Evolutionary conservation across 2,888 invertebrate genomes (phyloP), one percentile per base, ranked within the genome.

Genomic region (Halictus ligatus): DNA sequence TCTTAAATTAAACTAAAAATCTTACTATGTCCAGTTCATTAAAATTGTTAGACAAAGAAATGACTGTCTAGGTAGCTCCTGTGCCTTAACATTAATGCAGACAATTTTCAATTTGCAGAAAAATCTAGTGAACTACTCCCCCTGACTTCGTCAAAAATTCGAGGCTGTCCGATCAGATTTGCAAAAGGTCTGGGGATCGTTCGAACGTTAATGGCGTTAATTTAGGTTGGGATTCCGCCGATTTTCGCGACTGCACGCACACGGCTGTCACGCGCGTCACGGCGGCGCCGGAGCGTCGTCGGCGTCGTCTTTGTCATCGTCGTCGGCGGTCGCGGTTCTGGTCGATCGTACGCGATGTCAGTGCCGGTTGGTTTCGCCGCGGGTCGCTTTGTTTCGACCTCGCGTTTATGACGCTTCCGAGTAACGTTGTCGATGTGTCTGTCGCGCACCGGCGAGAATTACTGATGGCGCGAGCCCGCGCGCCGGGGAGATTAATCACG

Each of bases 401-500:
- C 81, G 87, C 88, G 81, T 88, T 86, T 87, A 87, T 78, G 91
- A 89, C 82, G 88, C 82, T 87, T 88, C 89, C 88, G 64, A 88
- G 92, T 86, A 91, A 88, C 77, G 79, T 75, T 72, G 81, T 76
- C 91, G 87, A 88, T 87, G 87, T 73, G 87, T 73, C 80, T 87
- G 87, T 78, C 91, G 84, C 84, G 29, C 64, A 15, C 64, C 15
- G 29, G 64, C n/a, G 64, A 64, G 86, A 89, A 89, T 85, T 84
- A 82, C 82, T 76, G 58, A 69, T 76, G 50, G 67, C 78, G 79
- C 74, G 76, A 13, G 81, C 73, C 77, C 35, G 81, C 5, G 87
- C 77, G 80, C 72, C 82, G 80, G 71, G 80, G 78, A 89, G 91
- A 91, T 91, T 91, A 89, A 92, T 91, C 89, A 87, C 80, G 82